Conservation (phyloP, 2,797 vertebrate species). For the Lagocephalus sceleratus region DNA sequence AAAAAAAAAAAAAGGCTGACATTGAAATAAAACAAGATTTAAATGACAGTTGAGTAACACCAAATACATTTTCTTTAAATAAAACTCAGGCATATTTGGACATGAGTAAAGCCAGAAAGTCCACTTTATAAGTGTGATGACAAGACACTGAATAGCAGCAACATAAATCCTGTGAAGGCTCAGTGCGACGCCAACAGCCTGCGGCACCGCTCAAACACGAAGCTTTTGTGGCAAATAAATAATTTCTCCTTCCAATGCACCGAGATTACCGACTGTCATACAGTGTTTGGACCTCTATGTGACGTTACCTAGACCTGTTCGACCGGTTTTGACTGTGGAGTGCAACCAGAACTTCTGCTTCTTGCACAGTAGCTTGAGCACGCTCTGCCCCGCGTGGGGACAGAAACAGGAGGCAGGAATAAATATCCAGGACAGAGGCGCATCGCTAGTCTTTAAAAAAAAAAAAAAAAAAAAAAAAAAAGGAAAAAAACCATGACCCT, state of each 20-base stretch:
- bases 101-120: conserved; percentile 40
- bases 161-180: conserved; percentile 36
- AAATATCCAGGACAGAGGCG: conserved; percentile 10
- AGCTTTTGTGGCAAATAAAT: conserved; percentile 54
- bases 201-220: conserved; percentile 61
- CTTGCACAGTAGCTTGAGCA: conserved; percentile 4
- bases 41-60: conserved; percentile 39
- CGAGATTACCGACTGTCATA: conserved; percentile 29
- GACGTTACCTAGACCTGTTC: conserved; percentile 8
- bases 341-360: conserved; percentile 3
- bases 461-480: conserved; percentile 37
- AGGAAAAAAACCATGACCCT: conserved; percentile 33
- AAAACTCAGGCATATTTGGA: conserved; percentile 44
- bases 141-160: conserved; percentile 73
- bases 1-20: conserved; percentile 30
- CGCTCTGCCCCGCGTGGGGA: conserved; percentile 11
- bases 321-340: not conserved
- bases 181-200: conserved; percentile 71
- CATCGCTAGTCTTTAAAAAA: conserved; percentile 18
- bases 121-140: conserved; percentile 60
- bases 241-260: conserved; percentile 25
- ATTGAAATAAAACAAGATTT: conserved; percentile 42
- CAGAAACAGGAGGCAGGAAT: conserved; percentile 9
- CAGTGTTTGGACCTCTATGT: conserved; percentile 26
- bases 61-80: conserved; percentile 20